These are phyloP conservation scores for Anthoscopus minutus DNA, from an alignment of 2,113 vertebrate genomes.

Conservation along the genomic window DNA sequence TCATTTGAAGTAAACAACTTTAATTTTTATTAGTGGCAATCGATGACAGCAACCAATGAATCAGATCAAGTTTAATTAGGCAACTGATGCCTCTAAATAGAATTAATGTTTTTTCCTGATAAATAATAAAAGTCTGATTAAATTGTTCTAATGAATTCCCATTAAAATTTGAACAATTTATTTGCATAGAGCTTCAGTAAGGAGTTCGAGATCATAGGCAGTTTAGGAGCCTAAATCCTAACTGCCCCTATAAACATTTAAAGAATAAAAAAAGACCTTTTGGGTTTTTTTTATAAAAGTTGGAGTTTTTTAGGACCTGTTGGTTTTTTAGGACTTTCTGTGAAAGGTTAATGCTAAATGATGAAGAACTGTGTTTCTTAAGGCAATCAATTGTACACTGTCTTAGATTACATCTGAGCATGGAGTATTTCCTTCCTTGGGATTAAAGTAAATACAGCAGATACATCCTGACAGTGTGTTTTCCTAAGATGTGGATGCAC, in stretches of 20 bases:
- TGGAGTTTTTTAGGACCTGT: background rate
- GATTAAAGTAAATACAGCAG: background rate
- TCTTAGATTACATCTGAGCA: background rate
- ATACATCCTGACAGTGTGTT: background rate
- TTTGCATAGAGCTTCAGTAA: background rate
- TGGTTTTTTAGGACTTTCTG: background rate
- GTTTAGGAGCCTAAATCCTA: background rate
- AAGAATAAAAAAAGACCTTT: background rate
- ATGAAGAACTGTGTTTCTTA: background rate
- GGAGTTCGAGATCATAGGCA: background rate
- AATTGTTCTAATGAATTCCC: background rate
- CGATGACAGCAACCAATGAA: background rate
- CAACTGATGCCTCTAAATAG: background rate
- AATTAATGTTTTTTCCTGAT: background rate
- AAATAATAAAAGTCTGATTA: background rate
- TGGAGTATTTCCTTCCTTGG: background rate
- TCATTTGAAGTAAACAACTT: background rate
- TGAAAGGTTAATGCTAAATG: background rate
- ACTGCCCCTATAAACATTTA: background rate
- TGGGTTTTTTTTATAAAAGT: background rate
- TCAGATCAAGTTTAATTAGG: background rate
- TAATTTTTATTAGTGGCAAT: background rate
- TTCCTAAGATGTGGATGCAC: background rate
- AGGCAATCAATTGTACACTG: background rate
- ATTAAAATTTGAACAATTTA: background rate